Base-by-base conservation (phyloP, 2,797 vertebrate species). In the Acanthurus lineatus region DNA sequence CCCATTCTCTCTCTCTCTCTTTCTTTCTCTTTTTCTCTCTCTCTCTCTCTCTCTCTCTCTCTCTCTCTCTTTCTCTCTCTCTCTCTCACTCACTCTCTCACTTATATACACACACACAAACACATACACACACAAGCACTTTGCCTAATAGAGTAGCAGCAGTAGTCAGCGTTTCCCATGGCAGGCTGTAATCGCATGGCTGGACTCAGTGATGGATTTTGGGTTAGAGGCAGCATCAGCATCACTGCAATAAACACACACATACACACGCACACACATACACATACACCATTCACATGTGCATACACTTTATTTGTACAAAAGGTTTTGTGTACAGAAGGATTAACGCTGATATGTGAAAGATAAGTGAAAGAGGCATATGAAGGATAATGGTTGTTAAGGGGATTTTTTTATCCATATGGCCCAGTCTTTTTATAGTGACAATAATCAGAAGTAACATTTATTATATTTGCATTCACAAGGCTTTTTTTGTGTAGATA, bases 61-160 rank as follows among this genome's bases (percentile, higher is more conserved):
- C 25, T 25, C 25, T 81, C 82, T 84, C 76, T 86, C 38, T 88
- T 79, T 87, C 87, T 22, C 69, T 51, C 81, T 44, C 67, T 73
- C 73, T 61, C 20, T 72, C 45, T 68, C 25, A 2, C 25, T 81
- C 82, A 85, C 76, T 86, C 38, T 88, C 80, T 87, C 87, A 83
- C 88, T 85, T 15, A 64, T 66, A 48, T 51, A 68, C 79, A 58
- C 73, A 79, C 73, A 71, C 19, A 75, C n/a, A 71, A 73, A 82
- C 54, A 74, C 81, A 83, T 80, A 85, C 77, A 89, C 45, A 82
- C 88, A 89, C 86, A 86, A 92, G 92, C 93, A 94, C 94, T 95
- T 94, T 94, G 91, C 92, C 90, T 95, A 95, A 94, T 94, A 94
- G 91, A 95, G 93, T 93, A 93, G 92, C 90, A 92, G 91, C 86